Percentiles rank a stretch among this genome's conserved stretches.
Conservation (phyloP, 2,797 vertebrate genomes). For the Chelonia mydas region DNA sequence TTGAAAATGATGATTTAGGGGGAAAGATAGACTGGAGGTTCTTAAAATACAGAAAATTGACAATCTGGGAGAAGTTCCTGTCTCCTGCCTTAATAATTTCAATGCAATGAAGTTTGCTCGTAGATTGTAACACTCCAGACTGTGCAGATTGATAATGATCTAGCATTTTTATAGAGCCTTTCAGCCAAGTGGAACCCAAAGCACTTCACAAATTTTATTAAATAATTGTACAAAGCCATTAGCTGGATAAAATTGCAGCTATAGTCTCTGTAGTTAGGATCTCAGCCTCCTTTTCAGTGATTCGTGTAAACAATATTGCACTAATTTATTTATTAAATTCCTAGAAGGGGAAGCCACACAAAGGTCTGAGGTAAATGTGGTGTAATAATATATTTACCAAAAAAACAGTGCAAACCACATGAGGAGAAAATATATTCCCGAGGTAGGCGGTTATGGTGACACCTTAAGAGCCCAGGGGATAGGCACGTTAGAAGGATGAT, state of each 20-base stretch:
- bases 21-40: background rate
- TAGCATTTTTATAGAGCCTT: conserved; percentile 12
- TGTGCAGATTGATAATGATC: background rate
- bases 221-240: background rate
- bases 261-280: background rate
- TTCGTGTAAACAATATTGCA: background rate
- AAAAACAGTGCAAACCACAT: conserved; percentile 4
- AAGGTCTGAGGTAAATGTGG: background rate
- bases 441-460: background rate
- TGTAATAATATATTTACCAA: conserved; percentile 9
- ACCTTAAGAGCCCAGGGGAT: background rate
- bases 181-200: background rate
- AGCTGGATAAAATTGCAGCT: background rate
- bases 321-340: conserved; percentile 34
- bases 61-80: background rate
- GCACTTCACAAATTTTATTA: conserved; percentile 21
- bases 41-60: background rate
- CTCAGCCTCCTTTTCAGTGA: background rate
- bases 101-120: background rate
- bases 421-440: background rate
- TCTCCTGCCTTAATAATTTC: background rate
- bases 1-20: background rate
- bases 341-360: background rate
- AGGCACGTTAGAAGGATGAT: background rate
- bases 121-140: background rate